Base-by-base conservation (phyloP, 2,888 invertebrate species). In the Torymus tubicola region DNA sequence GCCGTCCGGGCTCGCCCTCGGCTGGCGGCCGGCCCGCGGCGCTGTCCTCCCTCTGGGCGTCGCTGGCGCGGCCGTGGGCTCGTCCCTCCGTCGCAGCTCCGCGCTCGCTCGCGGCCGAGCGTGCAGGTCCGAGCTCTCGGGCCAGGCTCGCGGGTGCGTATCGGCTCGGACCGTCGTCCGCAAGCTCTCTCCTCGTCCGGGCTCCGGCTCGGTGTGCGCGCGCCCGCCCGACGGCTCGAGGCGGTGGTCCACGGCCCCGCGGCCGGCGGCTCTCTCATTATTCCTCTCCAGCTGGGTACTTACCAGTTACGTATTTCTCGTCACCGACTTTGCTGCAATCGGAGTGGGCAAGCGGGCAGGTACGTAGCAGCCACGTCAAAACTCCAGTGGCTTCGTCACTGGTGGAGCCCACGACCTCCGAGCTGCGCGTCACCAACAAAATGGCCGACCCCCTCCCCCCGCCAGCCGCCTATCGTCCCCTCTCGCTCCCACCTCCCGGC, bases 221-320 rank as follows among this genome's bases (percentile, higher is more conserved):
- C 31, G 42, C 14, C 64, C 58, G 52, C 24, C 61, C 18, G 12
- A 13, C 63, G 24, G n/a, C 61, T 42, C 61, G 16, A 61, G 61
- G n/a, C 21, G 21, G 61, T 21, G 61, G 21, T 18, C n/a, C 57
- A 14, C 52, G n/a, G 60, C 65, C 55, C 57, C 18, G 73, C 58
- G 52, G 42, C 61, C 18, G n/a, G 16, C 63, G 24, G n/a, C 31
- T 31, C 31, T 31, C 31, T 31, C 31, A 72, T 69, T 82, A 76
- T 79, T 81, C 63, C 69, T 68, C 79, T 76, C 73, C 73, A 69
- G 73, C 93, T 92, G 93, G 93, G 94, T 94, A 95, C 95, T 95
- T 95, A 95, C 95, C 95, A 94, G 96, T 96, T 96, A 96, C 96
- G 96, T 96, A 96, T 96, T 96, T 95, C 95, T 96, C 96, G 96